Conservation (phyloP, 2,888 invertebrate genomes). For the Galerucella pusilla region DNA sequence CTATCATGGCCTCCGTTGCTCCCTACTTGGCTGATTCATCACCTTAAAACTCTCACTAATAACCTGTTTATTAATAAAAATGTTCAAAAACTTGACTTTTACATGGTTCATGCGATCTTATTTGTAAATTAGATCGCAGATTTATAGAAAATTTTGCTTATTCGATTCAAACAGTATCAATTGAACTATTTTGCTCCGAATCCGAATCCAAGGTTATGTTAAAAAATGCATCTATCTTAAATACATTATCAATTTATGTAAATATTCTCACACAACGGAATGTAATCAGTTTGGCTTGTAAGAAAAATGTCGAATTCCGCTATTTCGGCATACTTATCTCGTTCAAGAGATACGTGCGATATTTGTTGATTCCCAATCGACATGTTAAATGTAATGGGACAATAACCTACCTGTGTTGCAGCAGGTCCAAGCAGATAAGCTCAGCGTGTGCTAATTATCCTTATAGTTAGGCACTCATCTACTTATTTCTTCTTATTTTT, state of each 20-base stretch:
- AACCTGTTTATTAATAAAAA: too few relatives aligned
- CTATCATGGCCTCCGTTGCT: too few relatives aligned
- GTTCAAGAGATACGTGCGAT: conserved; percentile 18
- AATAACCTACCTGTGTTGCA: conserved; percentile 40
- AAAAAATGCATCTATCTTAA: too few relatives aligned
- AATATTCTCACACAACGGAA: background rate
- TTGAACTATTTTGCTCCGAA: too few relatives aligned
- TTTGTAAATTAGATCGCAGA: too few relatives aligned
- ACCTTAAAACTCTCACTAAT: too few relatives aligned
- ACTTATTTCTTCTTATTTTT: background rate
- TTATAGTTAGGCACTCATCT: conserved; percentile 38
- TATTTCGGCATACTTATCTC: background rate
- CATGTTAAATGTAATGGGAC: conserved; percentile 39
- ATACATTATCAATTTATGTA: background rate
- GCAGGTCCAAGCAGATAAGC: conserved; percentile 46
- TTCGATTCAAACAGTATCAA: too few relatives aligned
- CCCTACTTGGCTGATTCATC: too few relatives aligned
- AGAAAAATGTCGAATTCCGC: background rate
- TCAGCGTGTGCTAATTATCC: conserved; percentile 52
- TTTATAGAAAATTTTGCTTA: too few relatives aligned
- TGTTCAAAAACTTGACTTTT: too few relatives aligned
- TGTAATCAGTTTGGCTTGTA: background rate
- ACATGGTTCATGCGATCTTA: too few relatives aligned
- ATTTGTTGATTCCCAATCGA: conserved; percentile 41
- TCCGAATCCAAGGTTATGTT: too few relatives aligned